Evolutionary conservation across 2,888 invertebrate genomes (phyloP).

Genomic region (Lasioglossum pauxillum): DNA sequence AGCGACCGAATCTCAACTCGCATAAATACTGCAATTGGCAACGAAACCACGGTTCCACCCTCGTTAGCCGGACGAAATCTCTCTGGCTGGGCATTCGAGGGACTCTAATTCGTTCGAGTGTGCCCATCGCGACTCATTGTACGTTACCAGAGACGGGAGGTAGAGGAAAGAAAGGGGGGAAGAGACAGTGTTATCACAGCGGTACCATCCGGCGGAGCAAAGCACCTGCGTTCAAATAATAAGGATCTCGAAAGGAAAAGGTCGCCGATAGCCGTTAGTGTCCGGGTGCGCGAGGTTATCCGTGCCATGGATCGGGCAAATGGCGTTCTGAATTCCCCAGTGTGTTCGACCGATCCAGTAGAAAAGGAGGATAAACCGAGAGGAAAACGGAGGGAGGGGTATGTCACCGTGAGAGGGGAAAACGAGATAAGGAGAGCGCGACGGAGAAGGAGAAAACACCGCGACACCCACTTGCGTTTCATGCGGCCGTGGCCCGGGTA

Average conservation of each 20-base stretch:
- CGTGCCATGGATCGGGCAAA: conserved; percentile 66
- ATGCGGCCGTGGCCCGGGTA: conserved; percentile 59
- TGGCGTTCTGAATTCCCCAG: conserved; percentile 66
- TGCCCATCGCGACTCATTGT: conserved; percentile 29
- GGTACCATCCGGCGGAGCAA: conserved; percentile 56
- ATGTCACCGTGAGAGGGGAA: conserved; percentile 18
- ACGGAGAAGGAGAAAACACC: conserved; percentile 10
- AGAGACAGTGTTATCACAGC: conserved; percentile 38
- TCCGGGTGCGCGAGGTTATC: conserved; percentile 72
- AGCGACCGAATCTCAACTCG: conserved; percentile 15
- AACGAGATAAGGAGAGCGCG: not conserved
- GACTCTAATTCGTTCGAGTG: conserved; percentile 44
- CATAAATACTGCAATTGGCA: conserved; percentile 41
- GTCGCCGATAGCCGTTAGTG: conserved; percentile 64
- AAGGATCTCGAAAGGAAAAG: conserved; percentile 65
- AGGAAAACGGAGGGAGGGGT: conserved; percentile 35
- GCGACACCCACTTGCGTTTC: conserved; percentile 61
- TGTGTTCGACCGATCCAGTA: conserved; percentile 54
- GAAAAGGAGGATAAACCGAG: conserved; percentile 51
- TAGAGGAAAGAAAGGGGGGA: not conserved
- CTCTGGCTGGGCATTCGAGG: not conserved
- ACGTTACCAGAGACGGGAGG: not conserved
- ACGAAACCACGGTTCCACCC: conserved; percentile 22
- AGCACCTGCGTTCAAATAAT: conserved; percentile 69
- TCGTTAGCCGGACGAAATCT: conserved; percentile 40